Base-by-base conservation (phyloP, 2,113 vertebrate species). In the Atrichornis clamosus region DNA sequence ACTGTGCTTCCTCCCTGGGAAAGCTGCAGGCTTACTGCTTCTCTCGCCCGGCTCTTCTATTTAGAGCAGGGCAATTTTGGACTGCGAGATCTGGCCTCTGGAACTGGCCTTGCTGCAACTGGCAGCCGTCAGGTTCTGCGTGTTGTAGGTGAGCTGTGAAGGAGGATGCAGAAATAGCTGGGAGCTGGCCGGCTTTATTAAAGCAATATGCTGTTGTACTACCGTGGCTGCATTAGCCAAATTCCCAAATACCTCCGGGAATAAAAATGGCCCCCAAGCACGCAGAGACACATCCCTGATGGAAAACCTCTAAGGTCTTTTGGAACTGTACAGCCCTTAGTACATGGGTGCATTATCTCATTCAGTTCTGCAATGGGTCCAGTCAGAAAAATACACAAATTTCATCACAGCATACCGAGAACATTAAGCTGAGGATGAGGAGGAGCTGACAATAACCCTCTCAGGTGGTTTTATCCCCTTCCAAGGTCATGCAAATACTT, bases 161-260 rank as follows among this genome's bases (percentile, higher is more conserved):
- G 73, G 87, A 80, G 89, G 90, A 44, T 68, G 85, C 82, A 80
- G 92, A 63, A 92, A 77, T 58, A 88, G 88, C 65, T 52, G 75
- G 50, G 90, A 94, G 49, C 41, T 32, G 67, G 27, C n/a, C 4
- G 15, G 42, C 9, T 73, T 79, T 74, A 21, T 50, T 50, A 77
- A 80, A 80, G 88, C 58, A 52, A n/a, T 23, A 73, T 3, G 9
- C n/a, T 32, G 20, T 69, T 69, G 33, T 81, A 85, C 78, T 67
- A 17, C 89, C 6, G 24, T 30, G 59, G 52, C 77, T 68, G 35
- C 37, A 17, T 64, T 83, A 73, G 23, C 85, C 19, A 5, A 56
- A 44, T 92, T 73, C 72, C 53, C 47, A 44, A 42, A 77, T 62
- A 50, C 37, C 21, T 47, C 35, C 50, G 79, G 33, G 76, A 84